Evolutionary conservation across 1,140 invertebrate species (phyloP), one percentile per base, ranked within the genome.

Genomic region (Lasioglossum albipes): DNA sequence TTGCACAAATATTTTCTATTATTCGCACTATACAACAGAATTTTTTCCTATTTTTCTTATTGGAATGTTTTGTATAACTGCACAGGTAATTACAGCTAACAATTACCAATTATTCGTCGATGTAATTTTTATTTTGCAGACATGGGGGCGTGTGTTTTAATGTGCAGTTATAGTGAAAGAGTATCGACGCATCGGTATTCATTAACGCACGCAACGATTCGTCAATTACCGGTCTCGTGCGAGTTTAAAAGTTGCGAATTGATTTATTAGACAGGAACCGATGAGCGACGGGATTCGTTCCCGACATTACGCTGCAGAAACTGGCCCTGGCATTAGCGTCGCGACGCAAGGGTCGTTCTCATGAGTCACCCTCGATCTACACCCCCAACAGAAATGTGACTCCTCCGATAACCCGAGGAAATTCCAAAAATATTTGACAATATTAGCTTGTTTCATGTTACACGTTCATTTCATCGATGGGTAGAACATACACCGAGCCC

Each of bases 211-310:
- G 3, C 22, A n/a, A 27, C 16, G 42, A 75, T 59, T 41, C 64
- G 52, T 80, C 64, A 49, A 49, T 49, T 22, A 66, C 31, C 27
- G 22, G 36, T 65, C 20, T 13, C 20, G 22, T 16, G 7, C 7
- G 18, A 13, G 9, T 10, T 12, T n/a, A 12, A 10, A 79, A 57
- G 54, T 13, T 2, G 41, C 18, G 22, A 57, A 75, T 69, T 75
- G 79, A 80, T 75, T 75, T 80, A 75, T 80, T 69, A 45, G 79
- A 69, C 45, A 67, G 62, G 57, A 54, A 57, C 42, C n/a, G 54
- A 49, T 22, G 54, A 62, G 18, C 36, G 31, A 66, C 22, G 18
- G 27, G 18, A 31, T 22, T 59, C 31, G 18, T 62, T 73, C 12
- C 5, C 31, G 16, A 42, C 72, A 12, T 80, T 75, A 75, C 79